These are phyloP conservation scores for Dendrolimus kikuchii DNA, from an alignment of 1,140 invertebrate species.

Conservation along the genomic window DNA sequence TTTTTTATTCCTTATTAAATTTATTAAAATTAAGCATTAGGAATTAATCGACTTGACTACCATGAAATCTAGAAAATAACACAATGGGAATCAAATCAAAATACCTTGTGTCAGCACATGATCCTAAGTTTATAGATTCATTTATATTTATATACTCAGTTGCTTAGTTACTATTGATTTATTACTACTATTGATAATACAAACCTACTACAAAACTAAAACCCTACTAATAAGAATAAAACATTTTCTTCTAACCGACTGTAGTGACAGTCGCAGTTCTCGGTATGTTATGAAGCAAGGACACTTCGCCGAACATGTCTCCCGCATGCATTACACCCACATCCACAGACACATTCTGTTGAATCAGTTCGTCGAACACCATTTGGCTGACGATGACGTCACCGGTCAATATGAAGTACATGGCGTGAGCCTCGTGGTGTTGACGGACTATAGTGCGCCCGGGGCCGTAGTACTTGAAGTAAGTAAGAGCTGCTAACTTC, in stretches of 20 bases:
- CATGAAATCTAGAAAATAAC: too few relatives aligned
- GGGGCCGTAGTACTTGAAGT: slow-evolving; percentile 73
- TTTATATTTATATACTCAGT: too few relatives aligned
- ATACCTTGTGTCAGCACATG: too few relatives aligned
- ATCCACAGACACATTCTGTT: slow-evolving; percentile 63
- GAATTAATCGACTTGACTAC: too few relatives aligned
- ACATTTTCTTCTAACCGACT: slow-evolving; percentile 52
- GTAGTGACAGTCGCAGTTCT: slow-evolving; percentile 73
- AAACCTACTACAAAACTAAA: too few relatives aligned
- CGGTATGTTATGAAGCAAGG: slow-evolving; percentile 73
- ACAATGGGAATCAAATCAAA: too few relatives aligned
- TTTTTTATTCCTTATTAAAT: too few relatives aligned
- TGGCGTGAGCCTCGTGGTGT: slow-evolving; percentile 67
- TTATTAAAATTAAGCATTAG: too few relatives aligned
- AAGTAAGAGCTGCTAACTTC: slow-evolving; percentile 68
- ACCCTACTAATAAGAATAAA: too few relatives aligned
- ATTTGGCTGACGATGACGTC: slow-evolving; percentile 68
- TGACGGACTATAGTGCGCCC: slow-evolving; percentile 73
- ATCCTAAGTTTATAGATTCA: too few relatives aligned
- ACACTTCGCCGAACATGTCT: slow-evolving; percentile 77
- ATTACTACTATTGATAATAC: too few relatives aligned
- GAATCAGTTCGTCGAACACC: slow-evolving; percentile 65
- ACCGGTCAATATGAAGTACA: slow-evolving; percentile 76
- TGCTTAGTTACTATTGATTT: too few relatives aligned
- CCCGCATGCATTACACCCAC: slow-evolving; percentile 62